Evolutionary conservation across 2,113 vertebrate species (phyloP).

Genomic region (Coturnix japonica): DNA sequence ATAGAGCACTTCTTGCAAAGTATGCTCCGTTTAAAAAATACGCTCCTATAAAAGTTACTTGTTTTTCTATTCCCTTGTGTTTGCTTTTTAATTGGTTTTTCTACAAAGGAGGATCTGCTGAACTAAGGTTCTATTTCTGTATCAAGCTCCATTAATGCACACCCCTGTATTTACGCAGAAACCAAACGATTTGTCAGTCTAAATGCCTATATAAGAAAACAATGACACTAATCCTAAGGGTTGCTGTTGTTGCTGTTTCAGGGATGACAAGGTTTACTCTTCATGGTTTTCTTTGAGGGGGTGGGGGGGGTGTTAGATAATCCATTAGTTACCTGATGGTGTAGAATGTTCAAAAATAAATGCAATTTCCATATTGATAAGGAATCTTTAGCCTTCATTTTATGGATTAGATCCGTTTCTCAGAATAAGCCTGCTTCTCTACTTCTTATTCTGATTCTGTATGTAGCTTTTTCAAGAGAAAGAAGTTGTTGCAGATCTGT

Average conservation of each 20-base stretch:
- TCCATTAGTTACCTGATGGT: not conserved
- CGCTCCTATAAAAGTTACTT: constrained; percentile 32
- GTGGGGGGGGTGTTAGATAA: not conserved
- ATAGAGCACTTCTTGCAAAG: constrained; percentile 43
- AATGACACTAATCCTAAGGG: not conserved
- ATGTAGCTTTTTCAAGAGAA: constrained; percentile 68
- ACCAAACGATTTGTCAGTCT: not conserved
- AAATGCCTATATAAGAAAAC: not conserved
- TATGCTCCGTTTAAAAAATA: constrained; percentile 29
- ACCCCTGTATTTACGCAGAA: not conserved
- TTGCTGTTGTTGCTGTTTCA: constrained; percentile 13
- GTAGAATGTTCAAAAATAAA: constrained; percentile 1
- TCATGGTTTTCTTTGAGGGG: not conserved
- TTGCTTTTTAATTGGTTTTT: constrained; percentile 48
- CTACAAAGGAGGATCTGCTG: constrained; percentile 38
- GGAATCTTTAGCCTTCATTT: constrained; percentile 25
- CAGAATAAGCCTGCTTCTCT: constrained; percentile 47
- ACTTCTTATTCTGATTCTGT: constrained; percentile 50
- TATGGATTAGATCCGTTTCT: constrained; percentile 10
- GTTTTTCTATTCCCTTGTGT: constrained; percentile 48
- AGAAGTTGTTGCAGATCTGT: constrained; percentile 73
- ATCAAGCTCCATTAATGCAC: constrained; percentile 10
- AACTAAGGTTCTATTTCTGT: constrained; percentile 33
- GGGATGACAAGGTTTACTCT: not conserved
- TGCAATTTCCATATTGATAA: not conserved